Conservation (phyloP, 2,888 invertebrate species). For the Cataglyphis cursor region DNA sequence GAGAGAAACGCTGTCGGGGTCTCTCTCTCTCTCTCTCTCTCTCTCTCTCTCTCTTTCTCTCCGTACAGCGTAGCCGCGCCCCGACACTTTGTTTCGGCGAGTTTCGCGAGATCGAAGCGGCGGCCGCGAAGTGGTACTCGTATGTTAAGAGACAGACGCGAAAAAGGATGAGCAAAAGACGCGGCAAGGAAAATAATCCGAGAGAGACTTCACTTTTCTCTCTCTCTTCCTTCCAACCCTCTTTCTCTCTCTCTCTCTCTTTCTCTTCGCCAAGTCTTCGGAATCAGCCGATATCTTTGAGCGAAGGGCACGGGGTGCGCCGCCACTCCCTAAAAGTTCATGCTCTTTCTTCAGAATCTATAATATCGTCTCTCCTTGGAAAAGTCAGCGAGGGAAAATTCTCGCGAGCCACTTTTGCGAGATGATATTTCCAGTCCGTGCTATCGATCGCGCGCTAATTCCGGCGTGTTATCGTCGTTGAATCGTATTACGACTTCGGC, state of each 20-base stretch:
- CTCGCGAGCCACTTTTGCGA: conserved; percentile 34
- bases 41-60: no score
- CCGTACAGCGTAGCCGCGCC: background rate
- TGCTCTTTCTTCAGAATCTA: conserved; percentile 17
- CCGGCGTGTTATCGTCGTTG: conserved; percentile 25
- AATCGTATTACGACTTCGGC: conserved; percentile 14
- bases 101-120: conserved; percentile 59
- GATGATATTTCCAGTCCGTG: conserved; percentile 9
- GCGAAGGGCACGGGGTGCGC: conserved; percentile 30
- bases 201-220: background rate
- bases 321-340: conserved; percentile 44
- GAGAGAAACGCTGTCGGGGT: conserved; percentile 78
- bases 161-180: conserved; percentile 35
- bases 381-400: conserved; percentile 12
- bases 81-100: conserved; percentile 54
- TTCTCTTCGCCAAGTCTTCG: background rate
- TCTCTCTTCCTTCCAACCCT: background rate
- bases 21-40: background rate
- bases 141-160: conserved; percentile 37
- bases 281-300: conserved; percentile 45
- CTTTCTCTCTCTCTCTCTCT: background rate
- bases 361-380: conserved; percentile 21
- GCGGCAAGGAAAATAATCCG: conserved; percentile 19
- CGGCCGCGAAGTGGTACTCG: conserved; percentile 14
- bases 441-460: conserved; percentile 50